Evolutionary conservation across 2,797 vertebrate genomes (phyloP).

Genomic region (Adrianichthys oophorus): DNA sequence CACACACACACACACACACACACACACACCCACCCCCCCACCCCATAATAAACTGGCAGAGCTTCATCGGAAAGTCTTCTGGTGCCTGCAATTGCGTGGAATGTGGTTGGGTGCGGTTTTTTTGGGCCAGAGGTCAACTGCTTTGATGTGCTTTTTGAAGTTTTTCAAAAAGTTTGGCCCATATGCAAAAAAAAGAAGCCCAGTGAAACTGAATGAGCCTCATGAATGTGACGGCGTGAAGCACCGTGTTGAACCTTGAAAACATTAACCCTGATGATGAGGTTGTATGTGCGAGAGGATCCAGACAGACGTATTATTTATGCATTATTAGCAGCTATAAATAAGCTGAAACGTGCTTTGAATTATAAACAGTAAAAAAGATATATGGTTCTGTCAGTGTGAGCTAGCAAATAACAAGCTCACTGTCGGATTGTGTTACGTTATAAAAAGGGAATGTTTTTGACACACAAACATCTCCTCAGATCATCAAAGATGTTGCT

Average conservation of each 20-base stretch:
- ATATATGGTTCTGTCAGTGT: slow-evolving; percentile 18
- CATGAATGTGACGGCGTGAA: slow-evolving; percentile 16
- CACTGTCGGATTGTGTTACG: slow-evolving; percentile 16
- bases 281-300: slow-evolving; percentile 2
- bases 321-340: slow-evolving; percentile 23
- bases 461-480: no score
- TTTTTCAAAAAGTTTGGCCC: slow-evolving; percentile 28
- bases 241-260: slow-evolving; percentile 10
- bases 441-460: background rate
- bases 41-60: slow-evolving; percentile 41
- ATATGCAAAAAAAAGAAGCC: slow-evolving; percentile 28
- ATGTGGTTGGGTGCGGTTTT: slow-evolving; percentile 65
- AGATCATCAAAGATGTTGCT: no score
- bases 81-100: slow-evolving; percentile 70
- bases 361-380: slow-evolving; percentile 32
- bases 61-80: slow-evolving; percentile 46
- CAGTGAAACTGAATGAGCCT: slow-evolving; percentile 3
- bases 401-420: slow-evolving; percentile 2
- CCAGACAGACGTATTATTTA: slow-evolving; percentile 18
- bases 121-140: slow-evolving; percentile 70
- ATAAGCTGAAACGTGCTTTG: slow-evolving; percentile 26
- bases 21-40: no score
- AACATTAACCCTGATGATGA: slow-evolving; percentile 19
- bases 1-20: no score
- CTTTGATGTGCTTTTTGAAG: slow-evolving; percentile 73